phyloP scores from a whole-genome alignment of 2,797 vertebrate genomes.

The Pelochelys cantorii region DNA sequence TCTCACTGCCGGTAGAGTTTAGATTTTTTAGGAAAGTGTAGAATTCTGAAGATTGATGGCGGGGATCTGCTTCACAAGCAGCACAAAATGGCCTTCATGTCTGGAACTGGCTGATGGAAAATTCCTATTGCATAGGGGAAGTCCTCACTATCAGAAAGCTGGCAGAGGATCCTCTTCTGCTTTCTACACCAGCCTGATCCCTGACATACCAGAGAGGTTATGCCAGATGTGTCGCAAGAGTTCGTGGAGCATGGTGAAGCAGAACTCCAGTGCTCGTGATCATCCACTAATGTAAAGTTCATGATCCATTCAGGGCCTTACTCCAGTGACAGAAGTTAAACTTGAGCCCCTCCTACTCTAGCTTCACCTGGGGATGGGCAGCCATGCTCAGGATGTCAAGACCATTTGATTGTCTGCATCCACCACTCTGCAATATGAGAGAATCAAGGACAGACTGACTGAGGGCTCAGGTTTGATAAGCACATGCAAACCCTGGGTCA shows the following conservation, averaged over 20 bases:
- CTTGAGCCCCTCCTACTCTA: neutral
- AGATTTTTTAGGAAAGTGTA: neutral
- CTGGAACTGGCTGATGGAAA: neutral
- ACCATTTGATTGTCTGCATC: neutral
- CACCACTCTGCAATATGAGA: neutral
- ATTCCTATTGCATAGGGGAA: neutral
- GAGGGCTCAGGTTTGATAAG: fast-evolving
- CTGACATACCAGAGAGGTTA: neutral
- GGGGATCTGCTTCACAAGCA: neutral
- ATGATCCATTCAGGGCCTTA: neutral
- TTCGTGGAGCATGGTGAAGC: neutral
- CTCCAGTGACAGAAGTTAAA: neutral
- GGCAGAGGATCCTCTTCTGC: neutral
- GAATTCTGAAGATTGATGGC: neutral
- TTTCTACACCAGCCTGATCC: neutral
- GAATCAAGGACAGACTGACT: fast-evolving
- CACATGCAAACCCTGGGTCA: neutral
- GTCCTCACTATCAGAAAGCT: neutral
- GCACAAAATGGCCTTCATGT: neutral
- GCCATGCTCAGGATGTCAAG: neutral
- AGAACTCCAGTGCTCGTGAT: neutral
- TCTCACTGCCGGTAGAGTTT: neutral
- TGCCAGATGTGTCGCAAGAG: neutral
- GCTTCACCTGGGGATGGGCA: neutral
- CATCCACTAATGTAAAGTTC: neutral